Conservation (phyloP, 2,797 vertebrate genomes). For the Squalus acanthias region DNA sequence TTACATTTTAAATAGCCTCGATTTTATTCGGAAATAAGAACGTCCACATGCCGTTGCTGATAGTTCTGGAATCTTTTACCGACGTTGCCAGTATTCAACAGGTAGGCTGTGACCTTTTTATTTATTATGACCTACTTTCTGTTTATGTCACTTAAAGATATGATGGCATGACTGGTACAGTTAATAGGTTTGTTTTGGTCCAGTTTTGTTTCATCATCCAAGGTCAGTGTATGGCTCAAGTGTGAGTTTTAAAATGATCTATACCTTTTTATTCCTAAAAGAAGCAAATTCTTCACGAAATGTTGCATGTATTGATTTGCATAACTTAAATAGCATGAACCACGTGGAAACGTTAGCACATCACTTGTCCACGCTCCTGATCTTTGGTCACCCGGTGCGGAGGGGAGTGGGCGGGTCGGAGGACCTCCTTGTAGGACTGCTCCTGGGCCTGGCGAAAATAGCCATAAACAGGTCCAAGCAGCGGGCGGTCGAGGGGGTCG, state of each 20-base stretch:
- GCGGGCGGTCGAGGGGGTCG: no score
- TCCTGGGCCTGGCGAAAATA: no score
- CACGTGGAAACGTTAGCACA: no score
- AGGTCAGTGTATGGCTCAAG: background rate
- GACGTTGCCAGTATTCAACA: constrained; percentile 73
- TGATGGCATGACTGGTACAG: background rate
- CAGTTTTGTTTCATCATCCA: background rate
- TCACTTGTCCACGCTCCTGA: background rate
- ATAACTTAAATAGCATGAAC: background rate
- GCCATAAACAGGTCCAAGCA: no score
- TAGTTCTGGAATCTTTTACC: constrained; percentile 70
- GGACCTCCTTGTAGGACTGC: no score
- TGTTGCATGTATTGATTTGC: background rate
- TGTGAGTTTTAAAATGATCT: background rate
- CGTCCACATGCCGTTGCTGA: constrained; percentile 69
- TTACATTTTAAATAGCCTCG: constrained; percentile 54
- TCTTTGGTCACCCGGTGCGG: no score
- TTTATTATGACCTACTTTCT: background rate
- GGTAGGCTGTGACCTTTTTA: constrained; percentile 57
- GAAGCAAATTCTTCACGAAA: background rate
- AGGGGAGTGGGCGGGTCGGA: no score
- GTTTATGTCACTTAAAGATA: background rate
- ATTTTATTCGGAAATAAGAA: constrained; percentile 74
- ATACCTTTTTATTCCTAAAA: background rate
- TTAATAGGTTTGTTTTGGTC: background rate